Evolutionary conservation across 2,888 invertebrate species (phyloP), one percentile per base, ranked within the genome.

Genomic region (Frankliniella fusca): DNA sequence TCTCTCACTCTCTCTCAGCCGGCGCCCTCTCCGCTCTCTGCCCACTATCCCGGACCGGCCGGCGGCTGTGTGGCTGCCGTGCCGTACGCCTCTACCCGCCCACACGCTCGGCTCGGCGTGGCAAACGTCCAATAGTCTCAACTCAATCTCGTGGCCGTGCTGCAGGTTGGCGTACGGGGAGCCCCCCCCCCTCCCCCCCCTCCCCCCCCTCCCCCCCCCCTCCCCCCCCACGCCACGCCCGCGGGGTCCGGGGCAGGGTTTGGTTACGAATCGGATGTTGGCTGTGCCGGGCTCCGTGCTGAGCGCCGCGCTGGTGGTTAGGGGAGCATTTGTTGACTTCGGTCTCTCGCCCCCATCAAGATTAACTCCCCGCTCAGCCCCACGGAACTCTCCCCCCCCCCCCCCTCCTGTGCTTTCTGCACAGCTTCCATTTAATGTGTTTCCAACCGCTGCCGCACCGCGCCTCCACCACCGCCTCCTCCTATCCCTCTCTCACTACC

Each of bases 381-480:
- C 80, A 15, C 38, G 3, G 38, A 38, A 38, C 3, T 5, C 38
- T 5, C 54, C 80, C 80, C 18, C 20, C 82, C 0, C 80, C 10
- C 48, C 12, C 80, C 48, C 18, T 20, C 27, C n/a, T 18, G 61
- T 28, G 76, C 20, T 23, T 48, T 82, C 84, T 83, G 82, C 82
- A 84, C 83, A 70, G 80, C 76, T 80, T 81, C 84, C 28, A 38
- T 81, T 81, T 81, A 84, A 85, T 76, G 70, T 76, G 70, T 76
- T 76, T 76, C 70, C 70, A 76, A 23, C 70, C 54, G 54, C 54
- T 54, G 18, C 54, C 54, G n/a, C n/a, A n/a, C n/a, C n/a, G n/a
- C n/a, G 38, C 38, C 38, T 38, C 38, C 38, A 3, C 38, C 38
- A 3, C 38, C 38, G 2, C 38, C 38, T 38, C 38, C 38, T 38